Evolutionary conservation across 2,113 vertebrate species (phyloP).

Genomic region (Sula dactylatra): DNA sequence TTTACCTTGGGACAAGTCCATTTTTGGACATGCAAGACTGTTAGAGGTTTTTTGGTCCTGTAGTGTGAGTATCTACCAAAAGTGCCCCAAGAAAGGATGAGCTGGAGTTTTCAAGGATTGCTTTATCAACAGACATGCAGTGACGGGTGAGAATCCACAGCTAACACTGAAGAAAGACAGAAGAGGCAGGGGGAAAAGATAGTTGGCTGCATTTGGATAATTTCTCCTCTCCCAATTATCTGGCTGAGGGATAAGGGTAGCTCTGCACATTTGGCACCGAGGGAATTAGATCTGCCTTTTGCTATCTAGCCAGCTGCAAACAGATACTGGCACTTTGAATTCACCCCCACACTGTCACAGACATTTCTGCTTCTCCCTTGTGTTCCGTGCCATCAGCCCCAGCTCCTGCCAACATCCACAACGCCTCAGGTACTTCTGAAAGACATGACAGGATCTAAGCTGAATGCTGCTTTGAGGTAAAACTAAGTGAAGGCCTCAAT

Average conservation of each 20-base stretch:
- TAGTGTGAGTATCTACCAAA: not conserved
- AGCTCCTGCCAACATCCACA: conserved; percentile 1
- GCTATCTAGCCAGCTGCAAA: conserved; percentile 25
- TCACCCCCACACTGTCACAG: not conserved
- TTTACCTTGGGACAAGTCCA: not conserved
- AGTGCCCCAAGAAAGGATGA: not conserved
- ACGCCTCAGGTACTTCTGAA: conserved; percentile 17
- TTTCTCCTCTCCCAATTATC: not conserved
- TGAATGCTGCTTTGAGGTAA: not conserved
- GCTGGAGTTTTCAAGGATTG: not conserved
- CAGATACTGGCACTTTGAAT: not conserved
- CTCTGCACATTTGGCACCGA: not conserved
- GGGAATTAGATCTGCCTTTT: conserved; percentile 33
- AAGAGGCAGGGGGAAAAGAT: not conserved
- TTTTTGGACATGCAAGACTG: not conserved
- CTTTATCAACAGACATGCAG: not conserved
- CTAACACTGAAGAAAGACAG: not conserved
- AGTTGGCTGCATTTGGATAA: not conserved
- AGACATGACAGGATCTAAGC: not conserved
- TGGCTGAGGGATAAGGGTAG: not conserved
- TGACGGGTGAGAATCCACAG: not conserved
- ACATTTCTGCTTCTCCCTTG: not conserved
- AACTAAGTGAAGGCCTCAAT: conserved; percentile 27
- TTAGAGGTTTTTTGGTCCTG: not conserved
- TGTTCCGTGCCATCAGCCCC: not conserved